Evolutionary conservation across 2,888 invertebrate species (phyloP).

Genomic region (Drosophila macrothrix): DNA sequence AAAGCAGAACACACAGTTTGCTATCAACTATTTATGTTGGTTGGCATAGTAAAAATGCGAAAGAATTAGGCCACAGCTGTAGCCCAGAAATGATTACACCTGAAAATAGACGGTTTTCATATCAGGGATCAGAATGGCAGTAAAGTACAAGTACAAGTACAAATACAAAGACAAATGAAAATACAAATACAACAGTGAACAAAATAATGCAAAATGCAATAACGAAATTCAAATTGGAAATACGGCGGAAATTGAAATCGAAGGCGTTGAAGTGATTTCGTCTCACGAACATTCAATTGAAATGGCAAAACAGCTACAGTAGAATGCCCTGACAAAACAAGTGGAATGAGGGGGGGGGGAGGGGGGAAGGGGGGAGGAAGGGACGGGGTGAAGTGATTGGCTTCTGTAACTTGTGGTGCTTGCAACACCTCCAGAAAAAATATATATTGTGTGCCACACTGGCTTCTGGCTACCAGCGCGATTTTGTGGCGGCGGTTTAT

Average conservation of each 20-base stretch:
- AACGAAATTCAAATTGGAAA: conserved; percentile 69
- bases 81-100: conserved; percentile 16
- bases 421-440: conserved; percentile 14
- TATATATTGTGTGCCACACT: conserved; percentile 12
- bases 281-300: conserved; percentile 79
- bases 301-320: conserved; percentile 36
- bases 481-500: conserved; percentile 26
- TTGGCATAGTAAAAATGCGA: not conserved
- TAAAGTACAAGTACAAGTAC: conserved; percentile 24
- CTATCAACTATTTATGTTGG: conserved; percentile 2
- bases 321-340: conserved; percentile 37
- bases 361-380: no score
- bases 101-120: not conserved
- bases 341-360: conserved; percentile 2
- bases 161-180: not conserved
- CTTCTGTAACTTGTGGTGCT: conserved; percentile 4
- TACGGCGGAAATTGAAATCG: conserved; percentile 79
- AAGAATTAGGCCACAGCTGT: conserved; percentile 15
- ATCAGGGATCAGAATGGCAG: conserved; percentile 7
- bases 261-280: conserved; percentile 81
- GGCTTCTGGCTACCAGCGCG: conserved; percentile 10
- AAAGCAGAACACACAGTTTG: not conserved
- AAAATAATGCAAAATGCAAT: conserved; percentile 62
- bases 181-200: conserved; percentile 4
- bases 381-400: not conserved